Percentiles rank a stretch among this genome's conserved stretches.
Evolutionary conservation across 2,888 invertebrate genomes (phyloP).

Genomic region (Octodonta nipae): DNA sequence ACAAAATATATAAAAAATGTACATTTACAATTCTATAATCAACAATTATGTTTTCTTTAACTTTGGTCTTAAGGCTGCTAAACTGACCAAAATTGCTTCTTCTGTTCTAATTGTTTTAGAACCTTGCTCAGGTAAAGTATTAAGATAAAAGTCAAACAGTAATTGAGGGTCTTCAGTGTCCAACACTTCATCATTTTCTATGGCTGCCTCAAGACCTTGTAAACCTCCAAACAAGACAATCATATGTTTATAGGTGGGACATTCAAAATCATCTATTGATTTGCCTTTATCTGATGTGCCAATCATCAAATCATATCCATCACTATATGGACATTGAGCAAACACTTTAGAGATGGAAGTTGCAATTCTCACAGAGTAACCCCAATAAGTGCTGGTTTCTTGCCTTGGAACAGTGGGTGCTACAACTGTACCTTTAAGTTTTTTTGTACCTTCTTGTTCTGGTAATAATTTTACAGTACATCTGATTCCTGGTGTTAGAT

Average conservation of each 20-base stretch:
- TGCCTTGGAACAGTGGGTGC: slow-evolving; percentile 65
- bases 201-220: slow-evolving; percentile 77
- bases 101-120: slow-evolving; percentile 91
- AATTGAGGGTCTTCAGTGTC: slow-evolving; percentile 65
- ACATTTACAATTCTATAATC: no score
- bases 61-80: slow-evolving; percentile 56
- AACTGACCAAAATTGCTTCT: slow-evolving; percentile 74
- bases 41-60: slow-evolving; percentile 34
- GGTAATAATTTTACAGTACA: slow-evolving; percentile 76
- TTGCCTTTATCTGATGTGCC: slow-evolving; percentile 90
- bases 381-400: slow-evolving; percentile 87
- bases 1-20: no score
- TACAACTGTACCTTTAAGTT: slow-evolving; percentile 66
- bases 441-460: slow-evolving; percentile 44
- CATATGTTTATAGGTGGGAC: slow-evolving; percentile 57
- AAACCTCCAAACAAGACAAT: slow-evolving; percentile 92
- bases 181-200: slow-evolving; percentile 71
- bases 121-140: slow-evolving; percentile 84
- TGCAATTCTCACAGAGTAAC: slow-evolving; percentile 83
- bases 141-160: slow-evolving; percentile 81
- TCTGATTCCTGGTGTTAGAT: slow-evolving; percentile 66
- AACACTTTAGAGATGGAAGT: slow-evolving; percentile 70
- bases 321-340: slow-evolving; percentile 65
- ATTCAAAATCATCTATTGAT: slow-evolving; percentile 50
- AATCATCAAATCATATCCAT: slow-evolving; percentile 77